phyloP scores from a whole-genome alignment of 2,888 invertebrate species.

The Mimas tiliae region DNA sequence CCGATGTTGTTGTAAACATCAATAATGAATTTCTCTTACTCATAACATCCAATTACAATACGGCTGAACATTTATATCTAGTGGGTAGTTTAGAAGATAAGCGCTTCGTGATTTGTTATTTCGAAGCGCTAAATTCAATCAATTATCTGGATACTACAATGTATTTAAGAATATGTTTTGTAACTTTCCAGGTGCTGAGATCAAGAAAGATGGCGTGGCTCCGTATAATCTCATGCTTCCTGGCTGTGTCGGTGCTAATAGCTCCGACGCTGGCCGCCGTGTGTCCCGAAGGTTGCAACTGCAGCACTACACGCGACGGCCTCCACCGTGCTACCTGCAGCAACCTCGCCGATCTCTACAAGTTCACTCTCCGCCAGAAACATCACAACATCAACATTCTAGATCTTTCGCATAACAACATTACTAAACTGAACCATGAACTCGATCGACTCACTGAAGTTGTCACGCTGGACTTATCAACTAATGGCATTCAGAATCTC shows the following conservation, averaged over 20 bases:
- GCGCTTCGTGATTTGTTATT: neutral
- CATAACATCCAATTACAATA: neutral
- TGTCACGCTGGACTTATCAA: constrained; percentile 86
- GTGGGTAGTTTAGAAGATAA: neutral
- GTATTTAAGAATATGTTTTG: constrained; percentile 6
- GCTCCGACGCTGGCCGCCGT: constrained; percentile 62
- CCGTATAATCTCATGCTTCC: constrained; percentile 55
- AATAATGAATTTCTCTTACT: constrained; percentile 2
- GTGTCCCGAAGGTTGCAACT: constrained; percentile 83
- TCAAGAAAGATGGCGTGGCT: constrained; percentile 66
- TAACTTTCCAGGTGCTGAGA: constrained; percentile 72
- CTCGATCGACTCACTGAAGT: constrained; percentile 85
- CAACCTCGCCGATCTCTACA: constrained; percentile 91
- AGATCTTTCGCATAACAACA: constrained; percentile 86
- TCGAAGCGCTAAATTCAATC: neutral
- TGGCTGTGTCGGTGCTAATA: constrained; percentile 62
- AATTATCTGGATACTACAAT: neutral
- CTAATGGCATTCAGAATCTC: constrained; percentile 84
- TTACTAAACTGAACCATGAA: constrained; percentile 84
- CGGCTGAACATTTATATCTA: neutral
- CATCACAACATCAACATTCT: constrained; percentile 83
- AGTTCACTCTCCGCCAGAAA: constrained; percentile 76
- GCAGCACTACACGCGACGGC: constrained; percentile 87
- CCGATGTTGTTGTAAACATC: neutral
- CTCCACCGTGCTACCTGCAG: constrained; percentile 88